Evolutionary conservation across 1,140 invertebrate species (phyloP), one percentile per base, ranked within the genome.

Genomic region (Drosophila asahinai): DNA sequence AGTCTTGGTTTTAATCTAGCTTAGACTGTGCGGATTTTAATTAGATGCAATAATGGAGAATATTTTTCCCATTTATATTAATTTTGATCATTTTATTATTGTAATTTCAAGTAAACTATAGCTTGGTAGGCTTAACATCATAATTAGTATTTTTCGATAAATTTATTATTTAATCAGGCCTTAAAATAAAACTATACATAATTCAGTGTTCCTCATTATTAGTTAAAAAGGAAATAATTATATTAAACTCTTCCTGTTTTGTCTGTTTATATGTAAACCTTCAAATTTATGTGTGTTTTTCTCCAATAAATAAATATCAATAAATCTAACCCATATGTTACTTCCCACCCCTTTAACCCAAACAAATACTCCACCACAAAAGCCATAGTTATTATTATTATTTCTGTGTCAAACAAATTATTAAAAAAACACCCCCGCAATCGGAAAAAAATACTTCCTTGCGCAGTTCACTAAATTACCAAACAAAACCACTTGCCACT

Each of bases 401-500:
- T 51, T 45, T 22, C 62, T 27, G 30, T 70, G 43, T 42, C 66
- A 73, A 72, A 43, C 30, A 43, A 33, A 33, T 68, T 22, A 9
- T 11, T 4, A 33, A 40, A 30, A 65, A 68, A 17, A 22, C 70
- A 74, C 68, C 71, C 71, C 57, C 55, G 14, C 54, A 49, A 43
- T 12, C 14, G 19, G 5, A 11, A 14, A 25, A 73, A 51, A n/a
- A 22, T 22, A n/a, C 19, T 48, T 19, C 55, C 47, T 22, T 19
- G 25, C 52, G 47, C 30, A 61, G 68, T 74, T 52, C 17, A 36
- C 54, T 40, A 40, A 74, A 73, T 61, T 61, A 74, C 68, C 47
- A 27, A 51, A 38, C 67, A 74, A 73, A 43, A 25, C 70, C 54
- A 60, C 52, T 72, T 60, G 70, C 52, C 47, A 52, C 38, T 74